Base-by-base conservation (phyloP, 2,888 invertebrate genomes). In the Polyploca ridens region DNA sequence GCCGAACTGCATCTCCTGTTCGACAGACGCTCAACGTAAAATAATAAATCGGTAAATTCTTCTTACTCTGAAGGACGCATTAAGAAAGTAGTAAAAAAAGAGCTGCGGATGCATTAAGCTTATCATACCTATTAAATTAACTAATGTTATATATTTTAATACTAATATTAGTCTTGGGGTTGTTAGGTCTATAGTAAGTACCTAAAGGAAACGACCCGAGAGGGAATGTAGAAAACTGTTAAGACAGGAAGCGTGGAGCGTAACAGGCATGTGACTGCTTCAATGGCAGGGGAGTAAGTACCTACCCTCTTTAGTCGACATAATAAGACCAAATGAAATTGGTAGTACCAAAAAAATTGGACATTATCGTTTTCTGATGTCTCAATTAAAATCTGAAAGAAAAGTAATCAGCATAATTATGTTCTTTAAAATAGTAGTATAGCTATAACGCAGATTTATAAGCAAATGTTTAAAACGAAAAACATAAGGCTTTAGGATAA, bases 151-250 rank as follows among this genome's bases (percentile, higher is more conserved):
- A 13, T 5, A n/a, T 46, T 46, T 46, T n/a, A n/a, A 41, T 38
- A 41, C 44, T 61, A 62, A 64, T 49, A 16, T 44, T 35, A 44
- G 46, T 67, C 64, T 63, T 57, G 38, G 59, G 33, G 49, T 49
- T 64, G 3, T 19, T 58, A 19, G 58, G 16, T 64, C 66, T 68
- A 61, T 64, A 33, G 46, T 54, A 54, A 49, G 49, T 49, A 66
- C 70, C 57, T 68, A 70, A 66, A 74, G 70, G 74, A 77, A 81
- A 75, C 13, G 41, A 41, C 64, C 69, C 69, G 69, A 74, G 75
- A 73, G 74, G 60, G 73, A 73, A 69, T 73, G 71, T 74, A 72
- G 75, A 76, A 78, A 78, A 76, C 77, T 76, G 76, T 76, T 78
- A 77, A 72, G 75, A 75, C 74, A 75, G 73, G 75, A 77, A 69